A percentile compares a stretch with the other conserved stretches of the same genome.
Evolutionary conservation across 2,888 invertebrate genomes (phyloP).

Genomic region (Odontomyia ornata): DNA sequence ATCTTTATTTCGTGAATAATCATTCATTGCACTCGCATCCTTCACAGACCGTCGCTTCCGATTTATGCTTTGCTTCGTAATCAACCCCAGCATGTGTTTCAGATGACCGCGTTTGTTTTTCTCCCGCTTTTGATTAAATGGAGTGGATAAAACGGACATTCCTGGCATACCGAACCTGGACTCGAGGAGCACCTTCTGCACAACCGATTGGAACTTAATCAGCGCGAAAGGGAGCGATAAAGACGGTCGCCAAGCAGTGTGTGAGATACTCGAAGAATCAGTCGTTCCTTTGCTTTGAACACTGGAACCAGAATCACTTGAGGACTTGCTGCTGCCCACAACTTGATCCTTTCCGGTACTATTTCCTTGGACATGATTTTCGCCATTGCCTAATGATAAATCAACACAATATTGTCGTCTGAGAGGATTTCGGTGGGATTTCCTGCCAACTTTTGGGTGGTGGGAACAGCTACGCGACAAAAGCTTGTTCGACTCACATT

Average conservation of each 20-base stretch:
- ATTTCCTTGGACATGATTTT: background rate
- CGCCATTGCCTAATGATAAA: background rate
- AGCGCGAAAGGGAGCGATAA: no score
- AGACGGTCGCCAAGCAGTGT: no score
- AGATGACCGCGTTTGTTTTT: background rate
- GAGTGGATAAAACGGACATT: background rate
- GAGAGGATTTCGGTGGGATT: background rate
- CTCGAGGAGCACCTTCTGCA: no score
- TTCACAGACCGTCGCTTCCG: no score
- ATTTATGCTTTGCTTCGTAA: background rate
- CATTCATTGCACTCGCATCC: background rate
- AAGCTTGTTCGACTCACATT: background rate
- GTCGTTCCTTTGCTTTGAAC: no score
- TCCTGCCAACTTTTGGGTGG: background rate
- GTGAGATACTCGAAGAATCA: no score
- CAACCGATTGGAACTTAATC: no score
- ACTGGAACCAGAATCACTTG: no score
- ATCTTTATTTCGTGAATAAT: background rate
- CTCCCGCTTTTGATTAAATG: background rate
- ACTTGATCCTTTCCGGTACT: background rate
- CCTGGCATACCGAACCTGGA: background rate
- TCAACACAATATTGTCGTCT: conserved; percentile 28
- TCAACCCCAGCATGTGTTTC: background rate
- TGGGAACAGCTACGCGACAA: background rate
- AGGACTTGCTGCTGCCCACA: no score